Base-by-base conservation (phyloP, 2,797 vertebrate species). In the Enteromius thamalakanensis region DNA sequence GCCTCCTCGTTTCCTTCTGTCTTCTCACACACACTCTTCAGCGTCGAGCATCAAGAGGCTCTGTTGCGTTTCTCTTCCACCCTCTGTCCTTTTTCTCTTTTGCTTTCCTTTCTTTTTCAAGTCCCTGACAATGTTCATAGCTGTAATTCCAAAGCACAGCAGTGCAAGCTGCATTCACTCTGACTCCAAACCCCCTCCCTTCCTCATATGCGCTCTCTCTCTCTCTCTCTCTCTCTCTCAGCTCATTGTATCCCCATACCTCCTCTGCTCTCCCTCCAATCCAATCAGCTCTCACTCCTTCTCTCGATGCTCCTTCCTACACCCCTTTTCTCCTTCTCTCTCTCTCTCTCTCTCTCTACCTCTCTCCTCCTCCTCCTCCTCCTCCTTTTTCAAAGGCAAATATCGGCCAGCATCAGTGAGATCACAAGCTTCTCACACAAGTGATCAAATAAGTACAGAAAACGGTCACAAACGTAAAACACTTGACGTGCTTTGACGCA, bases 141-240 rank as follows among this genome's bases (percentile, higher is more conserved):
- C 91, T 90, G 91, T 82, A 91, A 93, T 90, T 90, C 88, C 82
- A 89, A 80, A 87, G 91, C 92, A 92, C 86, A 85, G 87, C 82
- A 92, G 86, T 67, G 90, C 88, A 89, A 92, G 91, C 93, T 91
- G 92, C 93, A 93, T 94, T 92, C 93, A 93, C 92, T 92, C 91
- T 91, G 76, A 85, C 85, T 88, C 67, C 68, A 76, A 86, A 79
- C 79, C 82, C 86, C 84, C 81, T 71, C 83, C 91, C 90, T 86
- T 89, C 84, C 82, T 86, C 89, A 82, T 87, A 62, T 42, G 29
- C 76, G 6, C 83, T 64, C 87, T 62, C 81, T 67, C 85, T 26
- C 85, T 79, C 74, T 68, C 88, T 86, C 87, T 86, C 87, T 86
- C 90, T 87, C 91, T 91, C 91, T 82, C 84, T 89, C 87, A 87